Evolutionary conservation across 2,888 invertebrate genomes (phyloP), one percentile per base, ranked within the genome.

Genomic region (Drosophila mayaguana): DNA sequence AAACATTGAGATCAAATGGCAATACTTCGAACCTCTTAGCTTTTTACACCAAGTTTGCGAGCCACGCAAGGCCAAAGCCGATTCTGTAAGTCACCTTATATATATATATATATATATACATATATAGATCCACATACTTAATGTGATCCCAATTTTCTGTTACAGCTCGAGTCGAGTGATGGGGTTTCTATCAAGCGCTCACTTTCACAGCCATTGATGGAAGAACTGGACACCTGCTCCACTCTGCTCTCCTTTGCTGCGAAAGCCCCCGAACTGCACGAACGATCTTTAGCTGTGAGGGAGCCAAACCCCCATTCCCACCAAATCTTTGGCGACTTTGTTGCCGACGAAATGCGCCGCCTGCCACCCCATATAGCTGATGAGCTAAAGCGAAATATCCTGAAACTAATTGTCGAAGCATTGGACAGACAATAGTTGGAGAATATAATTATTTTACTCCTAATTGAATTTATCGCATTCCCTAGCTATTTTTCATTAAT

Each of bases 301-400:
- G 66, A 63, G 0, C 45, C 45, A n/a, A 53, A 12, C 4, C 25
- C 32, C n/a, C 61, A 61, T 45, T 75, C 78, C 11, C 32, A 50
- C 0, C 78, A 78, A 34, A 78, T 75, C 18, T 75, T 75, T 57
- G 74, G 75, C 32, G 74, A 78, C n/a, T 76, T 76, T 55, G 45
- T 76, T 25, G 79, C 63, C 3, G 75, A 76, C 61, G 74, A 76
- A 64, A 63, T 76, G 66, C 61, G 75, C 0, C 48, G 32, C 18
- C 46, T 76, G 1, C 43, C 40, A 0, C 67, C 78, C 14, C 48
- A 67, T 9, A 32, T 78, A 18, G 79, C 79, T 25, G 56, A 32
- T 18, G 54, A 76, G 2, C 18, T 76, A 1, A 78, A 67, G 32
- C 66, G 70, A 34, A 66, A 62, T 55, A 65, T 79, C 14, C 36